A percentile compares a stretch with the other conserved stretches of the same genome.
phyloP scores from a whole-genome alignment of 2,888 invertebrate genomes.

The Pseudococcus viburni region DNA sequence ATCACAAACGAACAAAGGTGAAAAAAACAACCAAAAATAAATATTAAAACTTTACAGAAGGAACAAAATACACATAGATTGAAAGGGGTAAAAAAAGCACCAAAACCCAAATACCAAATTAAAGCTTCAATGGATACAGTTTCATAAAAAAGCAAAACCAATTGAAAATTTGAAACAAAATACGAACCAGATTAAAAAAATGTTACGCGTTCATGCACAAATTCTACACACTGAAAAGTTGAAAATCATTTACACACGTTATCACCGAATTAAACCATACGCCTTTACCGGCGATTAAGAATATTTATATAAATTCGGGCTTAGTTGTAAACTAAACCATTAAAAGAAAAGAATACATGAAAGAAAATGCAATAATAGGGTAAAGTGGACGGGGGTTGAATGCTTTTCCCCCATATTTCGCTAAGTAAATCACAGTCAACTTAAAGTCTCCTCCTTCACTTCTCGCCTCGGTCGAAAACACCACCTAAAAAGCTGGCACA shows the following conservation, averaged over 20 bases:
- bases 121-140: too few relatives aligned
- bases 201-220: background rate
- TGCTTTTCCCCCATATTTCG: conserved; percentile 46
- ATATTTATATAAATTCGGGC: conserved; percentile 55
- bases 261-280: conserved; percentile 41
- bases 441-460: conserved; percentile 44
- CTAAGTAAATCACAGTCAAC: conserved; percentile 54
- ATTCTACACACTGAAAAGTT: background rate
- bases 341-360: conserved; percentile 57
- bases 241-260: conserved; percentile 41
- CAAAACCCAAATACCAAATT: too few relatives aligned
- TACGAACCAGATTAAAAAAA: conserved; percentile 40
- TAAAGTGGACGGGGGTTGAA: conserved; percentile 44
- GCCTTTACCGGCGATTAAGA: conserved; percentile 54
- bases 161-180: background rate
- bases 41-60: too few relatives aligned
- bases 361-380: conserved; percentile 55
- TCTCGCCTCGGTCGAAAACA: background rate
- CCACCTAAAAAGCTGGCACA: background rate
- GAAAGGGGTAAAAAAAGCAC: too few relatives aligned
- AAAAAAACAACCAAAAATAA: background rate
- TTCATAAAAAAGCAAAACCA: background rate
- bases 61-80: too few relatives aligned
- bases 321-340: conserved; percentile 57
- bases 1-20: background rate